phyloP scores from a whole-genome alignment of 2,888 invertebrate species.

The Caenorhabditis sp. region DNA sequence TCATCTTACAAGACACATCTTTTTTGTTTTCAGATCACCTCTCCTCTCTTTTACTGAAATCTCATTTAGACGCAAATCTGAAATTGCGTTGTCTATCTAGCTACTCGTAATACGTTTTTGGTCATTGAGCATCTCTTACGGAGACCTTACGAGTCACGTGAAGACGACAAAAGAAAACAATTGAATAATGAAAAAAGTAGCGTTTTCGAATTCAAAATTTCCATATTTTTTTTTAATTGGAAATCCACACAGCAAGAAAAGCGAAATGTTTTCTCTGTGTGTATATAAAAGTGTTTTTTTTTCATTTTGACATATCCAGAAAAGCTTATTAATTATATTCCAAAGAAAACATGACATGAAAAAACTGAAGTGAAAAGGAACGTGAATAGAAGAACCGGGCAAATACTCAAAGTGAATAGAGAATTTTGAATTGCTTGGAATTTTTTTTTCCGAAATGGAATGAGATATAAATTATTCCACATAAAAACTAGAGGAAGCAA shows the following conservation, averaged over 20 bases:
- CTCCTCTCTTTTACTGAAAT: constrained; percentile 21
- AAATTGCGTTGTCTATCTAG: constrained; percentile 31
- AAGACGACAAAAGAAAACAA: constrained; percentile 11
- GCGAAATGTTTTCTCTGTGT: constrained; percentile 1
- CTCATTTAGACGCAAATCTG: constrained; percentile 32
- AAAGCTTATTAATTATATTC: constrained; percentile 27
- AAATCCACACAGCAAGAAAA: neutral
- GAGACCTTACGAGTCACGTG: constrained; percentile 23
- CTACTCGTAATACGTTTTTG: constrained; percentile 17
- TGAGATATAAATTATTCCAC: constrained; percentile 50
- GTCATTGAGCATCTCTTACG: constrained; percentile 22
- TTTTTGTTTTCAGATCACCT: constrained; percentile 32
- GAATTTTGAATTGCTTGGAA: constrained; percentile 33
- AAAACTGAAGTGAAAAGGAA: constrained; percentile 22
- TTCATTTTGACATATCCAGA: neutral
- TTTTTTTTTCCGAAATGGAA: constrained; percentile 9
- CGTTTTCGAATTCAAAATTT: constrained; percentile 19
- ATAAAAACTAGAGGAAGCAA: constrained; percentile 14
- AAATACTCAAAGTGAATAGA: constrained; percentile 32
- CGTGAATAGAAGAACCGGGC: constrained; percentile 15
- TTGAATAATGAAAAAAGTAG: constrained; percentile 1
- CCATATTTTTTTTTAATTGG: constrained; percentile 12
- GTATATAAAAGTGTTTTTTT: constrained; percentile 22
- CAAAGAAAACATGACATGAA: constrained; percentile 22
- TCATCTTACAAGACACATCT: neutral